phyloP scores from a whole-genome alignment of 2,888 invertebrate species.

The Ormyrus thymus region DNA sequence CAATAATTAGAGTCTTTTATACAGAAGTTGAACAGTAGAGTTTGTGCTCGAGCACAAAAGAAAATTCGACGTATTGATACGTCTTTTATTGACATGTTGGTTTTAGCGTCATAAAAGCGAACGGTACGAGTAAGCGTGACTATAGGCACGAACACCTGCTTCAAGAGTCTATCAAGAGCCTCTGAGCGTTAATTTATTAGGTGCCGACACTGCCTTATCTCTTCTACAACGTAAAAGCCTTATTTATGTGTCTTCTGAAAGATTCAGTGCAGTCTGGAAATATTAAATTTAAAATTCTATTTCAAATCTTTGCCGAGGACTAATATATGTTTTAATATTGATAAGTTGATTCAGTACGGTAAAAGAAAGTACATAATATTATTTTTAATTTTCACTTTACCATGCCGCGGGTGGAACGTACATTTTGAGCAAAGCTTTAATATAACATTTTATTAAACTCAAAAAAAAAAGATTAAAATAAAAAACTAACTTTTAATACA shows the following conservation, averaged over 20 bases:
- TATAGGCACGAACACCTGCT: constrained; percentile 29
- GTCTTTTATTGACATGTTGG: constrained; percentile 42
- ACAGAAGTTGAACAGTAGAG: background rate
- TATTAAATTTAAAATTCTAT: no score
- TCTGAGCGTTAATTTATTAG: constrained; percentile 50
- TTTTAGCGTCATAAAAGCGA: constrained; percentile 22
- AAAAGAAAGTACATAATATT: no score
- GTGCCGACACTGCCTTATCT: constrained; percentile 41
- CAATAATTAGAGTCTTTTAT: constrained; percentile 22
- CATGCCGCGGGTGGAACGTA: no score
- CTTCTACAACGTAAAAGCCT: constrained; percentile 36
- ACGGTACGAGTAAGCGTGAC: constrained; percentile 22
- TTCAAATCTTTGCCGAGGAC: no score
- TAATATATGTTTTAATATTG: no score
- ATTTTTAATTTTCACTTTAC: no score
- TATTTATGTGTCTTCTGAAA: constrained; percentile 40
- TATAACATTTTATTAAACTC: no score
- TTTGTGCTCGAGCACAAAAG: background rate
- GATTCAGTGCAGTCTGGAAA: constrained; percentile 7
- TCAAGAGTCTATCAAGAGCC: constrained; percentile 43
- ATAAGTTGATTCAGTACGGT: no score
- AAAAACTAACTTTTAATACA: no score
- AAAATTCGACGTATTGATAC: constrained; percentile 18
- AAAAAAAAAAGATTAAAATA: no score
- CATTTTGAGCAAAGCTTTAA: no score